Evolutionary conservation across 2,113 vertebrate genomes (phyloP), one percentile per base, ranked within the genome.

Genomic region (Varanus komodoensis): DNA sequence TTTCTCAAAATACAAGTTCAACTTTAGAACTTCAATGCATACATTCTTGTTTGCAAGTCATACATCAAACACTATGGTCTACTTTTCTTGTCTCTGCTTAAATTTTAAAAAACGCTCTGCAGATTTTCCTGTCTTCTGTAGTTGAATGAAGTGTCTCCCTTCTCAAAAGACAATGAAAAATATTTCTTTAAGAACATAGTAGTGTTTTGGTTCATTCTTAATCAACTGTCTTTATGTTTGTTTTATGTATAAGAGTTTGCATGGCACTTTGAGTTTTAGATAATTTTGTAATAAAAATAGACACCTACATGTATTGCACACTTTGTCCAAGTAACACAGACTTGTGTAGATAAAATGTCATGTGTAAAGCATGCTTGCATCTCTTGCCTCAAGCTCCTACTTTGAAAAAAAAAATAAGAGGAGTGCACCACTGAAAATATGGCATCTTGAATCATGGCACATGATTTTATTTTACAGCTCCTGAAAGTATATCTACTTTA

Each of bases 401-500:
- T 64, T 38, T 61, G 29, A 57, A 34, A 73, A 32, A 54, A n/a
- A 32, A 82, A 68, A 1, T 71, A 81, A 81, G n/a, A 71, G 5
- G 8, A 69, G 38, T 67, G 44, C 17, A 17, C 19, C 48, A 27
- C 8, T 73, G 87, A 87, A 19, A 48, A 90, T 15, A n/a, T 38
- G 32, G 21, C 21, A 68, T 52, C 74, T 61, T 77, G 48, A 82
- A 44, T 90, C 61, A 14, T 89, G 48, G 85, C 15, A 0, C 82
- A 68, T 85, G 9, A 2, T 89, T 91, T 38, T 27, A 1, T 83
- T 91, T 44, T 86, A 25, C 93, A 97, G 96, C 78, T 9, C 95
- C 94, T 89, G 90, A 95, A 94, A 97, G 84, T 34, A 0, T 93
- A 27, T 96, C 96, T 85, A 87, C 91, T 25, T 38, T 75, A 0